Evolutionary conservation across 2,888 invertebrate species (phyloP), one percentile per base, ranked within the genome.

Genomic region (Liposcelis brunnea): DNA sequence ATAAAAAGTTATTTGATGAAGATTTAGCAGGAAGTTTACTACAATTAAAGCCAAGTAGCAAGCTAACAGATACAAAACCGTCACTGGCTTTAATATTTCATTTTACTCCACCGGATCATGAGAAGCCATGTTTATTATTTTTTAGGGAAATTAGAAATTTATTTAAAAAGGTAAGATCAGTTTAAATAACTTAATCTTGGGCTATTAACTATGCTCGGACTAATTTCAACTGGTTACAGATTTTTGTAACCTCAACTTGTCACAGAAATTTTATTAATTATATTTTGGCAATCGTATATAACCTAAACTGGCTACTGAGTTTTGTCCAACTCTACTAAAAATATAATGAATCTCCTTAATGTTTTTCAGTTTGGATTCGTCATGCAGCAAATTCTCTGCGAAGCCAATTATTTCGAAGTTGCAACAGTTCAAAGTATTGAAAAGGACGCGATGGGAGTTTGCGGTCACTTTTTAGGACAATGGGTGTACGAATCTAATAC

Each of bases 391-490:
- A 63, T 94, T 50, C 65, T 95, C n/a, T 26, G 8, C 8, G 26
- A 8, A 26, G 26, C 81, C 0, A 78, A 80, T 12, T 87, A 85
- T 61, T 74, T 80, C 1, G 89, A 91, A 60, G 74, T 90, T 0
- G 76, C 89, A 2, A 93, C 93, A 1, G 64, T 83, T 16, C 79
- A 80, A 0, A 86, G 85, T 59, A 74, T 94, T 1, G 95, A 95
- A 66, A 91, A 90, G 89, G 97, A 97, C 62, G 84, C 87, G 1
- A 79, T 84, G 0, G 80, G 83, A 58, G 75, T 90, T 1, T 79
- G 82, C 49, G 80, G 85, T 1, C 72, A 84, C 54, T 83, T 95
- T 45, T 73, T 95, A 74, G 69, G 73, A 1, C 78, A 81, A 58
- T 89, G 86, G 77, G 62, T 87, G 6, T 77, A 76, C 51, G 77